A percentile compares a stretch with the other conserved stretches of the same genome.
Conservation (phyloP, 2,113 vertebrate genomes). For the Plecturocebus donacophilus region DNA sequence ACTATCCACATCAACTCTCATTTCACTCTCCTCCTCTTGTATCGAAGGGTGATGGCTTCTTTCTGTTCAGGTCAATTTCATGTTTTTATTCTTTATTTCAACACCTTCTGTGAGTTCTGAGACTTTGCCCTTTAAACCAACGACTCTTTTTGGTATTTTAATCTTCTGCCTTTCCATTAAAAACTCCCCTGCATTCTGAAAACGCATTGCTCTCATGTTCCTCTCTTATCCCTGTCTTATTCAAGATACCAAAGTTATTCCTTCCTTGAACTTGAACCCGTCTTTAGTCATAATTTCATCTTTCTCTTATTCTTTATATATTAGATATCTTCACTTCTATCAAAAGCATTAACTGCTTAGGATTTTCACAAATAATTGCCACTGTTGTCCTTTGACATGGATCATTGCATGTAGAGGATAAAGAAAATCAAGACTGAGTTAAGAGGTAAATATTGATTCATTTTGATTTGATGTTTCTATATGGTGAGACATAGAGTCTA, state of each 20-base stretch:
- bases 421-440: not conserved
- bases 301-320: not conserved
- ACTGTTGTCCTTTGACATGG: not conserved
- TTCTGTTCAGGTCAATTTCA: not conserved
- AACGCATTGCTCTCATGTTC: not conserved
- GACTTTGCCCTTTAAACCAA: not conserved
- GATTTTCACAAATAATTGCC: not conserved
- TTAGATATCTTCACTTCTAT: not conserved
- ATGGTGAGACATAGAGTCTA: not conserved
- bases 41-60: not conserved
- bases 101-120: not conserved
- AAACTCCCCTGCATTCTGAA: not conserved
- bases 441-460: not conserved
- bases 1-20: not conserved
- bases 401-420: not conserved
- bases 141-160: not conserved
- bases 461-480: not conserved
- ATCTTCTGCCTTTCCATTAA: not conserved
- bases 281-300: not conserved
- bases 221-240: not conserved
- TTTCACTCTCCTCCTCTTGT: not conserved
- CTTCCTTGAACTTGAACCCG: not conserved
- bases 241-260: not conserved
- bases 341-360: not conserved
- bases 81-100: not conserved